phyloP scores from a whole-genome alignment of 2,113 vertebrate genomes.

The Calidris pygmaea region DNA sequence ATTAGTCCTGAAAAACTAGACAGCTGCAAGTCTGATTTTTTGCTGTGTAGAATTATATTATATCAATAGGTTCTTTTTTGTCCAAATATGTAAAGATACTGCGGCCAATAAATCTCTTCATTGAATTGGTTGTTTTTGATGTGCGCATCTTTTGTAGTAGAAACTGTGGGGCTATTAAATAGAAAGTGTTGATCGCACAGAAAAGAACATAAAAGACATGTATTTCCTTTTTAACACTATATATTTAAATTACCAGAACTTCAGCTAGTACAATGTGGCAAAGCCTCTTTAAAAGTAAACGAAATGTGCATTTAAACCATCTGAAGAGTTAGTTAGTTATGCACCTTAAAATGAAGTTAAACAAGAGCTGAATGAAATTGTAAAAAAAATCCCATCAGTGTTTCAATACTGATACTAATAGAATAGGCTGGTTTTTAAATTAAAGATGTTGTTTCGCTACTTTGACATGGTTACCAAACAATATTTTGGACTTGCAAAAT shows the following conservation, averaged over 20 bases:
- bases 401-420: neutral
- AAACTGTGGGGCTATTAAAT: neutral
- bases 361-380: neutral
- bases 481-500: neutral
- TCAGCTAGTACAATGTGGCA: neutral
- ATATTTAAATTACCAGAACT: constrained; percentile 11
- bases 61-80: neutral
- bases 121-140: neutral
- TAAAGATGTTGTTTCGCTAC: neutral
- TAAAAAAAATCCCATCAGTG: neutral
- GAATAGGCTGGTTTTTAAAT: neutral
- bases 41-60: neutral
- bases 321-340: neutral
- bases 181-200: neutral
- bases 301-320: neutral
- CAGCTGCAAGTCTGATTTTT: neutral
- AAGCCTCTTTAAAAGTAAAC: neutral
- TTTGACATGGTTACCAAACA: neutral
- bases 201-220: neutral
- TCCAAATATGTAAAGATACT: neutral
- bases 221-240: neutral
- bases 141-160: neutral
- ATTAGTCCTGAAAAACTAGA: neutral
- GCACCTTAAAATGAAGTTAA: neutral
- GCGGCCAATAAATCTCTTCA: neutral